Evolutionary conservation across 2,797 vertebrate species (phyloP).

Genomic region (Acanthurus tractus): DNA sequence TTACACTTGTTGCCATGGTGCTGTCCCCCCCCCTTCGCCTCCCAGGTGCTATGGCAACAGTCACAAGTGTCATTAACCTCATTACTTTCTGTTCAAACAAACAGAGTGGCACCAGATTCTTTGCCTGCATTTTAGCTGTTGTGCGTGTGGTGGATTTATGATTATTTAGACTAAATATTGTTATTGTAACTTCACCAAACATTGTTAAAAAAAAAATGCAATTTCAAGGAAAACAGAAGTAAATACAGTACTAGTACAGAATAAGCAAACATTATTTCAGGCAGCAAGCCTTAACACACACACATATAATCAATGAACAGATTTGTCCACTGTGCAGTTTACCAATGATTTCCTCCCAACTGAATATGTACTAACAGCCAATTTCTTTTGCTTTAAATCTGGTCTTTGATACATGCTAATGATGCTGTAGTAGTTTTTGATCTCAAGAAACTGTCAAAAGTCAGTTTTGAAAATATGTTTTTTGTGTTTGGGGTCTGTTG

Average conservation of each 20-base stretch:
- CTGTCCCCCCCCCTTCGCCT: slow-evolving; percentile 23
- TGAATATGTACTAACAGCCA: not conserved
- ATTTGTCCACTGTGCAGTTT: not conserved
- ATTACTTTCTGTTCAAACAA: slow-evolving; percentile 50
- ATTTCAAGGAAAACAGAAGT: not conserved
- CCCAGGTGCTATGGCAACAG: slow-evolving; percentile 79
- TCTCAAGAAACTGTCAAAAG: not conserved
- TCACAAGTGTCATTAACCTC: slow-evolving; percentile 70
- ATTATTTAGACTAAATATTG: not conserved
- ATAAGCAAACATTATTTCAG: not conserved
- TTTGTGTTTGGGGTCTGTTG: too few species aligned
- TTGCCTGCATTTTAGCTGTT: not conserved
- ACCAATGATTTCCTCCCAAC: not conserved
- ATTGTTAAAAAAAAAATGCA: not conserved
- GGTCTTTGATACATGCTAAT: not conserved
- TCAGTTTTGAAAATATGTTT: not conserved
- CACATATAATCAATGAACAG: too few species aligned
- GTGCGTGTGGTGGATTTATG: slow-evolving; percentile 3
- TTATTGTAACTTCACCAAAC: not conserved
- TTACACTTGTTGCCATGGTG: slow-evolving; percentile 78
- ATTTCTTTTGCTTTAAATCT: not conserved
- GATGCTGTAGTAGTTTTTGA: not conserved
- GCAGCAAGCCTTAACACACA: not conserved
- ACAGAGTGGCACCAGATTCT: slow-evolving; percentile 22
- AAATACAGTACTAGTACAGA: not conserved